phyloP scores from a whole-genome alignment of 2,888 invertebrate genomes.

The Holacanthella duospinosa region DNA sequence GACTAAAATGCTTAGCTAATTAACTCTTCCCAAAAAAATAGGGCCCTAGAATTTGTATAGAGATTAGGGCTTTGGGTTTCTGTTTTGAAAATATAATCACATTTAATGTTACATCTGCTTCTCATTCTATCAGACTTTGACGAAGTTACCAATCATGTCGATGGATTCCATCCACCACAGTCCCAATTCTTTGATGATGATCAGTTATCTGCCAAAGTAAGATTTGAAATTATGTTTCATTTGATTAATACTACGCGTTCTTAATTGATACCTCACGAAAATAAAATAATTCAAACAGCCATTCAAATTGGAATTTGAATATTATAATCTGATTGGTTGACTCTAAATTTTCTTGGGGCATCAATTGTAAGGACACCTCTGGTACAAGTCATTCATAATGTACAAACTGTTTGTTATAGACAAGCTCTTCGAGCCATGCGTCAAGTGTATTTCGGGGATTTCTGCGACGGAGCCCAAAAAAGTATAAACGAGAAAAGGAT shows the following conservation, averaged over 20 bases:
- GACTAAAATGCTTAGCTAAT: too few relatives aligned
- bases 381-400: too few relatives aligned
- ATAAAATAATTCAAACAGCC: constrained; percentile 9
- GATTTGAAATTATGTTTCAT: not conserved
- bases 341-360: too few relatives aligned
- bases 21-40: too few relatives aligned
- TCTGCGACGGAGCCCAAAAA: constrained; percentile 45
- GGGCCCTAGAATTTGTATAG: too few relatives aligned
- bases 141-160: constrained; percentile 33
- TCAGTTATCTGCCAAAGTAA: constrained; percentile 34
- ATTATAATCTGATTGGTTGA: too few relatives aligned
- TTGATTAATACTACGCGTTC: too few relatives aligned
- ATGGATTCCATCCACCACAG: constrained; percentile 21
- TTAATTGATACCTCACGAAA: not conserved
- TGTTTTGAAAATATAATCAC: not conserved
- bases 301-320: too few relatives aligned
- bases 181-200: constrained; percentile 30
- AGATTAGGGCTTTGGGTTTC: too few relatives aligned
- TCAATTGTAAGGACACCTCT: too few relatives aligned
- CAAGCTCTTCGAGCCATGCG: constrained; percentile 61
- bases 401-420: constrained; percentile 45
- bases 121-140: constrained; percentile 24
- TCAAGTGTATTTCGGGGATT: constrained; percentile 57
- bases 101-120: constrained; percentile 3
- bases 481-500: constrained; percentile 33